Percentiles rank a stretch among this genome's conserved stretches.
phyloP scores from a whole-genome alignment of 2,888 invertebrate species.

The Marasmarcha lunaedactyla region DNA sequence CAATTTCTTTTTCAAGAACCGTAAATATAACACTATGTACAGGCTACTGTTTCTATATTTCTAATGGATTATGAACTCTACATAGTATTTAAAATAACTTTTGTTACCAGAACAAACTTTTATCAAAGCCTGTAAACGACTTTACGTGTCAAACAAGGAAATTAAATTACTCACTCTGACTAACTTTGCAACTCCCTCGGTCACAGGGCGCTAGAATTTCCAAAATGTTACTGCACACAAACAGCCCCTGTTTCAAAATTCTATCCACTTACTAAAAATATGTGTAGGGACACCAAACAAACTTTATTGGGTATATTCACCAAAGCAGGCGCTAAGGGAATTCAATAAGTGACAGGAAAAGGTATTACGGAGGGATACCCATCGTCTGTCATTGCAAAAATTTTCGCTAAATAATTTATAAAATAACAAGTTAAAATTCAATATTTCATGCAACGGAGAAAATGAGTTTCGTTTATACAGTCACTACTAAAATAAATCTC shows the following conservation, averaged over 20 bases:
- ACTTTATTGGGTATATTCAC: constrained; percentile 60
- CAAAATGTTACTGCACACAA: constrained; percentile 15
- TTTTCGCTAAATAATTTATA: too few species aligned
- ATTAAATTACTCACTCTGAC: constrained; percentile 65
- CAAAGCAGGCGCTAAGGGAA: constrained; percentile 54
- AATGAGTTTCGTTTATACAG: background rate
- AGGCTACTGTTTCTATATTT: too few species aligned
- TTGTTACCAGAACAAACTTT: too few species aligned
- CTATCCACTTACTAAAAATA: constrained; percentile 50
- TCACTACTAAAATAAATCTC: too few species aligned
- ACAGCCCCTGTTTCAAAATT: constrained; percentile 48
- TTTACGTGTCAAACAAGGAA: constrained; percentile 64
- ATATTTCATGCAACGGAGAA: too few species aligned
- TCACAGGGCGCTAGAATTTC: constrained; percentile 35
- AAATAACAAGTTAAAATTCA: too few species aligned
- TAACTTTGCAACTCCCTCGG: constrained; percentile 53
- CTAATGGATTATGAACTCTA: too few species aligned
- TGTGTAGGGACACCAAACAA: constrained; percentile 51
- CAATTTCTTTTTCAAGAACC: too few species aligned
- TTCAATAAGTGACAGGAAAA: constrained; percentile 59
- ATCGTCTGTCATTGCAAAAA: background rate
- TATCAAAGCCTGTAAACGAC: constrained; percentile 58
- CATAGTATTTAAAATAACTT: too few species aligned
- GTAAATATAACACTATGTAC: too few species aligned
- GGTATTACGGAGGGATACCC: constrained; percentile 37